These are phyloP conservation scores for Puntigrus tetrazona DNA, from an alignment of 2,113 vertebrate genomes.

Conservation along the genomic window DNA sequence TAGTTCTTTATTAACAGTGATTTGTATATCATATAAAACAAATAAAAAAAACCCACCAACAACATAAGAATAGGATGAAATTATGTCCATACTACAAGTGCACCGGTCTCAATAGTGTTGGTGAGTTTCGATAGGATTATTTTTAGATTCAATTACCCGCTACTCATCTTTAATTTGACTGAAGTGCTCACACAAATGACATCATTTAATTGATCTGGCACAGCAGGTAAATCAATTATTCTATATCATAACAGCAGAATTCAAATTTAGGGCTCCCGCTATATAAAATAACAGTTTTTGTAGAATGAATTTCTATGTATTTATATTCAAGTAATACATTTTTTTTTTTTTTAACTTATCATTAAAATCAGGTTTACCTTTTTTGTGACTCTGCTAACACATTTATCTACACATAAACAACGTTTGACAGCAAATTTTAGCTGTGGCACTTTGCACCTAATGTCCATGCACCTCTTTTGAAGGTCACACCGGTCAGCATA, in stretches of 20 bases:
- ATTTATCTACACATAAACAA: background rate
- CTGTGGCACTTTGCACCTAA: background rate
- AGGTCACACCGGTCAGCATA: constrained; percentile 19
- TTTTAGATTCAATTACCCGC: constrained; percentile 32
- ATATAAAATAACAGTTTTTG: background rate
- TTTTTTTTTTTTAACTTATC: too few species aligned
- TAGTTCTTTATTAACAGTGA: background rate
- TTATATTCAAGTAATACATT: too few species aligned
- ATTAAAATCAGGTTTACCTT: too few species aligned
- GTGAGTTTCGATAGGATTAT: background rate
- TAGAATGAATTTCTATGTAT: too few species aligned
- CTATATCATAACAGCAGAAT: constrained; percentile 8
- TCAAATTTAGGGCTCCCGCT: background rate
- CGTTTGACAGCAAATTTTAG: background rate
- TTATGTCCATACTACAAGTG: background rate
- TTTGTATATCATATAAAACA: background rate
- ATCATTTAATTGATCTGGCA: constrained; percentile 32
- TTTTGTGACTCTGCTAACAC: background rate
- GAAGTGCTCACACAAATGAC: constrained; percentile 12
- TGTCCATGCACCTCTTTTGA: background rate
- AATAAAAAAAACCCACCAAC: background rate
- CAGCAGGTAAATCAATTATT: constrained; percentile 33
- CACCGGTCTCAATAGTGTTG: background rate
- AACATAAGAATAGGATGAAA: background rate
- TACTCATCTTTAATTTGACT: constrained; percentile 36